A percentile compares a stretch with the other conserved stretches of the same genome.
These are phyloP conservation scores for Branchinecta lindahli DNA, from an alignment of 1,140 invertebrate species.

Conservation along the genomic window DNA sequence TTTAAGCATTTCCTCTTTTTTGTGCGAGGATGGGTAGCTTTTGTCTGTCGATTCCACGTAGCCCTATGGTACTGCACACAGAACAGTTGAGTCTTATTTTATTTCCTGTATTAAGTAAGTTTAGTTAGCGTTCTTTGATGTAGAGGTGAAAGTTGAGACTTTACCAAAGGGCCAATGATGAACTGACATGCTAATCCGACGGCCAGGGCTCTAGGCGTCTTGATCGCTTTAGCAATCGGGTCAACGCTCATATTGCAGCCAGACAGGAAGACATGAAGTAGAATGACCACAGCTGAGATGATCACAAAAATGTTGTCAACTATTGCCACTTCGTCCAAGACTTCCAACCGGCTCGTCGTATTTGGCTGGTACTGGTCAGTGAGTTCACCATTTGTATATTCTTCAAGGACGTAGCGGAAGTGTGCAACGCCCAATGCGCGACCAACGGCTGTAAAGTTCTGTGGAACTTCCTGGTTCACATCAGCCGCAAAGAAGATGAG, in stretches of 20 bases:
- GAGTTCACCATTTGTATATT: background rate
- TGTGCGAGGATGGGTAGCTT: too few relatives aligned
- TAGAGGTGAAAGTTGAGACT: background rate
- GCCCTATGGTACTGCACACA: too few relatives aligned
- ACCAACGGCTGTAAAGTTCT: background rate
- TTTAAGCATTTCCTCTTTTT: too few relatives aligned
- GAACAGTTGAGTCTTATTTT: too few relatives aligned
- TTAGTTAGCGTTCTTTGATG: too few relatives aligned
- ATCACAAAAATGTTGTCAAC: background rate
- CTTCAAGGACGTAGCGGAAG: background rate
- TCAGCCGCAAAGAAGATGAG: background rate
- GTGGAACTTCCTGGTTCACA: background rate
- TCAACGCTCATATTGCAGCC: conserved; percentile 29
- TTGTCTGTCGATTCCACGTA: too few relatives aligned
- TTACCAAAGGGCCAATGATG: conserved; percentile 31
- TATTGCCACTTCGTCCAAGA: background rate
- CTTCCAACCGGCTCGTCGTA: background rate
- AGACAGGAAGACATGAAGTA: conserved; percentile 28
- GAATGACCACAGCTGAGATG: conserved; percentile 24
- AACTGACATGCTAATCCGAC: conserved; percentile 31
- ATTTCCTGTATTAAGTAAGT: too few relatives aligned
- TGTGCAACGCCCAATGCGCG: background rate
- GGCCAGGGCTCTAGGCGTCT: conserved; percentile 27
- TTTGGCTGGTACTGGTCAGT: background rate
- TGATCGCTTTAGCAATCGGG: conserved; percentile 29